Percentiles rank a stretch among this genome's conserved stretches.
Conservation (phyloP, 2,888 invertebrate genomes). For the Eurytoma adleriae region DNA sequence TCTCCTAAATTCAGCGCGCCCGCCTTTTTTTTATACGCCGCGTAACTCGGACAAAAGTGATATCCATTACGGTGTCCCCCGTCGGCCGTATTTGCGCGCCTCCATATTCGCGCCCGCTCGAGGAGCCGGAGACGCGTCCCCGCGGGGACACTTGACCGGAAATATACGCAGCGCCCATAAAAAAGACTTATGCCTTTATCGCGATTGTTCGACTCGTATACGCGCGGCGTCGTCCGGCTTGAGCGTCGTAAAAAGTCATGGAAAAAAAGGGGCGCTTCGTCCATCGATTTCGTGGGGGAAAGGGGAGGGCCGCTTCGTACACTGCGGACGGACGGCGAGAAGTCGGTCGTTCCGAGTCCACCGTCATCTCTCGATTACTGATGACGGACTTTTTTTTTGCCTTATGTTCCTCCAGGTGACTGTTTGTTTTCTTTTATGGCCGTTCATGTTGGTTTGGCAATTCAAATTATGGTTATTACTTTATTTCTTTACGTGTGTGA, state of each 20-base stretch:
- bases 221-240: slow-evolving; percentile 29
- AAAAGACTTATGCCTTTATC: slow-evolving; percentile 68
- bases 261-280: slow-evolving; percentile 18
- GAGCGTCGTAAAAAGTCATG: slow-evolving; percentile 48
- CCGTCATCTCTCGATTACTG: slow-evolving; percentile 29
- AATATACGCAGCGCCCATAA: slow-evolving; percentile 66
- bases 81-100: not conserved
- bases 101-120: not conserved
- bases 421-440: slow-evolving; percentile 26
- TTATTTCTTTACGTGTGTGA: not conserved
- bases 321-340: slow-evolving; percentile 16
- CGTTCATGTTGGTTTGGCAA: not conserved
- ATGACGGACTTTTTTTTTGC: slow-evolving; percentile 25
- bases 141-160: slow-evolving; percentile 72
- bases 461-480: not conserved
- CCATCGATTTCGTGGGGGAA: slow-evolving; percentile 19
- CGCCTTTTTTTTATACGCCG: slow-evolving; percentile 11
- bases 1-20: slow-evolving; percentile 8
- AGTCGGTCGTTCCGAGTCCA: slow-evolving; percentile 27
- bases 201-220: slow-evolving; percentile 59
- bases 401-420: not conserved
- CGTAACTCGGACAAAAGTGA: slow-evolving; percentile 33
- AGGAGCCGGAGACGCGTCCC: slow-evolving; percentile 58
- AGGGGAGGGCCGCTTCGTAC: not conserved
- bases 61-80: slow-evolving; percentile 36